Evolutionary conservation across 1,140 invertebrate genomes (phyloP).

Genomic region (Drosophila dunni): DNA sequence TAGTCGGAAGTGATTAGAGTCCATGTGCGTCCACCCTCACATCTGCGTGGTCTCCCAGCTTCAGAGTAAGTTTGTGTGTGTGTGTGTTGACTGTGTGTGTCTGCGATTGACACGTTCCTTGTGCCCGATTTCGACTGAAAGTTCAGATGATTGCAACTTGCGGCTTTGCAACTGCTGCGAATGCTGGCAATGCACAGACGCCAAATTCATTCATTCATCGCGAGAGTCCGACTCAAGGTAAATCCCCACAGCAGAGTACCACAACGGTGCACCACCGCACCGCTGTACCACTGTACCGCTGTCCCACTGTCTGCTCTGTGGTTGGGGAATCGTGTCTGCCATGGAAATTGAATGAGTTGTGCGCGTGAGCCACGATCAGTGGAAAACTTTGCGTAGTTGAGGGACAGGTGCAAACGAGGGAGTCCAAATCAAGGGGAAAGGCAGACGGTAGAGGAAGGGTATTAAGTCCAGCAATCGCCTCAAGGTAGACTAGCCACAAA

Average conservation of each 20-base stretch:
- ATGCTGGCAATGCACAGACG: slow-evolving; percentile 54
- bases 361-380: slow-evolving; percentile 77
- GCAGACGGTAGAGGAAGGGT: background rate
- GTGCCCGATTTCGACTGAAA: slow-evolving; percentile 40
- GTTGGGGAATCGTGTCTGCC: slow-evolving; percentile 68
- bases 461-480: slow-evolving; percentile 26
- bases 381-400: slow-evolving; percentile 36
- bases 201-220: slow-evolving; percentile 63
- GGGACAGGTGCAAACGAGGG: slow-evolving; percentile 1
- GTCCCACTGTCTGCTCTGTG: background rate
- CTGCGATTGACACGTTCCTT: slow-evolving; percentile 79
- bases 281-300: background rate
- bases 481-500: slow-evolving; percentile 14
- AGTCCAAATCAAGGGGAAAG: background rate
- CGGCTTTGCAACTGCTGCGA: slow-evolving; percentile 52
- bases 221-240: slow-evolving; percentile 10
- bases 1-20: slow-evolving; percentile 74
- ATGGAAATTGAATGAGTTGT: slow-evolving; percentile 81
- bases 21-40: slow-evolving; percentile 43
- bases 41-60: slow-evolving; percentile 2
- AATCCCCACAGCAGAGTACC: slow-evolving; percentile 10
- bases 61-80: slow-evolving; percentile 3
- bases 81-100: slow-evolving; percentile 46
- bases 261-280: slow-evolving; percentile 3
- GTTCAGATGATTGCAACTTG: slow-evolving; percentile 49